A percentile compares a stretch with the other conserved stretches of the same genome.
phyloP scores from a whole-genome alignment of 2,888 invertebrate species.

The Chymomyza caudatula region DNA sequence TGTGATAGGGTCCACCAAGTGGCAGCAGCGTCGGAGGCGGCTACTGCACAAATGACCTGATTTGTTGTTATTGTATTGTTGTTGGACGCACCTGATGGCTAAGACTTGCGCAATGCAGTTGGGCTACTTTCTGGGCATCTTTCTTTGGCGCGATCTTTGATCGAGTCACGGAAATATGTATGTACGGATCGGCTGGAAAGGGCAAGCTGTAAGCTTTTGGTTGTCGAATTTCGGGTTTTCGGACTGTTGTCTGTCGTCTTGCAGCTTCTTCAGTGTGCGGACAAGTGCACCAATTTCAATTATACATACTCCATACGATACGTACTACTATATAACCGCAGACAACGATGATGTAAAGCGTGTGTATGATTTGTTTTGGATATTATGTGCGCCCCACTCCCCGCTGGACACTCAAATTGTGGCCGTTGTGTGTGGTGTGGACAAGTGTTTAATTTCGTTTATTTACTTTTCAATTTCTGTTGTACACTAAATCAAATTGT shows the following conservation, averaged over 20 bases:
- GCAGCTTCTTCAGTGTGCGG: slow-evolving; percentile 52
- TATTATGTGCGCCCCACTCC: slow-evolving; percentile 27
- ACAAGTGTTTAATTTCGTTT: slow-evolving; percentile 50
- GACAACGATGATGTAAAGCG: slow-evolving; percentile 59
- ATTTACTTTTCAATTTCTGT: slow-evolving; percentile 31
- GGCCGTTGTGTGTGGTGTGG: slow-evolving; percentile 40
- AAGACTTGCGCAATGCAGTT: slow-evolving; percentile 9
- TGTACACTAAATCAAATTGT: slow-evolving; percentile 9
- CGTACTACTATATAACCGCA: too few relatives aligned
- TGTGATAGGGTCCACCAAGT: slow-evolving; percentile 43
- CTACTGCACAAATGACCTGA: slow-evolving; percentile 67
- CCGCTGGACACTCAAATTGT: slow-evolving; percentile 58
- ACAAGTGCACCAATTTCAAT: slow-evolving; percentile 70
- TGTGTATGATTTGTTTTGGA: slow-evolving; percentile 39
- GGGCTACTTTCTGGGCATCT: slow-evolving; percentile 5
- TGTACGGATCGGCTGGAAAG: slow-evolving; percentile 26
- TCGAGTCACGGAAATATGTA: slow-evolving; percentile 17
- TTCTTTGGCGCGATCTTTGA: slow-evolving; percentile 13
- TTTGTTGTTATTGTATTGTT: slow-evolving; percentile 30
- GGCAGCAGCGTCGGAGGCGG: slow-evolving; percentile 14
- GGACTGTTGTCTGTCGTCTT: slow-evolving; percentile 18
- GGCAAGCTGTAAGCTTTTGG: too few relatives aligned
- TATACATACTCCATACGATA: too few relatives aligned
- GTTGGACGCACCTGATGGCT: not conserved
- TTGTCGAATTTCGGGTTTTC: not conserved